A percentile compares a stretch with the other conserved stretches of the same genome.
Evolutionary conservation across 2,113 vertebrate genomes (phyloP).

Genomic region (Saguinus midas): DNA sequence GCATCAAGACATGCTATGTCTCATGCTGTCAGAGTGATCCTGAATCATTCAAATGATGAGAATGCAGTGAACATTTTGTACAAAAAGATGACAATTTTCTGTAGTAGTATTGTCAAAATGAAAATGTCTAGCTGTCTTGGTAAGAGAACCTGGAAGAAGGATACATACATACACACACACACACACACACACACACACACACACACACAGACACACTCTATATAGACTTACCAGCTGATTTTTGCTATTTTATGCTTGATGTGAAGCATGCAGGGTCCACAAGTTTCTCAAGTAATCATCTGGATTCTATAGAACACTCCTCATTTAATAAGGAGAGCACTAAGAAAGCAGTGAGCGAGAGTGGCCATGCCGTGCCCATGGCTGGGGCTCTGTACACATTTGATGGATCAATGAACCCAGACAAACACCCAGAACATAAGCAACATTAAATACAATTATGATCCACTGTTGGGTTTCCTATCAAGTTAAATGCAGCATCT

Average conservation of each 20-base stretch:
- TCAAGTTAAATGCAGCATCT: neutral
- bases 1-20: conserved; percentile 79
- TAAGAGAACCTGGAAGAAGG: conserved; percentile 78
- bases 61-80: conserved; percentile 79
- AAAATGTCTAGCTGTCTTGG: conserved; percentile 81
- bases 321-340: neutral
- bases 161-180: neutral
- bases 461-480: neutral
- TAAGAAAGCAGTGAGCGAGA: neutral
- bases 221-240: conserved; percentile 66
- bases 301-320: neutral
- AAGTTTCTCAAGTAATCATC: conserved; percentile 2
- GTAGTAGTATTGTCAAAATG: conserved; percentile 82
- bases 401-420: conserved; percentile 6
- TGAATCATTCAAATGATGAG: conserved; percentile 84
- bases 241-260: conserved; percentile 51
- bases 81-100: conserved; percentile 84
- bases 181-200: neutral
- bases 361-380: neutral
- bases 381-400: neutral
- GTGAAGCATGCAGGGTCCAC: neutral
- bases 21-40: conserved; percentile 79
- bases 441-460: neutral
- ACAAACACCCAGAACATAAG: neutral
- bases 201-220: neutral